Evolutionary conservation across 2,888 invertebrate species (phyloP), one percentile per base, ranked within the genome.

Genomic region (Julus scandinavius): DNA sequence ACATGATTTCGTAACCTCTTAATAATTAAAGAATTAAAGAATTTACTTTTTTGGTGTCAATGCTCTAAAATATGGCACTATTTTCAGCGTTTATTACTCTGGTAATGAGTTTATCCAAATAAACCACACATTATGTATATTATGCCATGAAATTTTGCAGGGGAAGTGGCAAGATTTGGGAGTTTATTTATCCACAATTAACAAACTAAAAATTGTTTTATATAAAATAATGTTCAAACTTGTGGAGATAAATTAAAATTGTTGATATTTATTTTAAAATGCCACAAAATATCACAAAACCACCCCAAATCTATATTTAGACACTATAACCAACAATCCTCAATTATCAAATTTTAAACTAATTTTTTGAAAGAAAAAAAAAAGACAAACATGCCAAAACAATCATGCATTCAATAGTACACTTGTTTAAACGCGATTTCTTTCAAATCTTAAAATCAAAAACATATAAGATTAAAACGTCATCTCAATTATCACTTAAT

Each of bases 251-350:
- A 80, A 80, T 13, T 38, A 80, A 80, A 80, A 38, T 80, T 72
- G 29, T 29, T 80, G 38, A 80, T 80, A 38, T 80, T 80, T 80
- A 80, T 80, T 80, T 45, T 80, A 80, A 80, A 80, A 80, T 80
- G 38, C 80, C 38, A 38, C 80, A 80, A 80, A 80, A 80, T 80
- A 80, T 80, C 40, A 80, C 80, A 80, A 80, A 80, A 80, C 80
- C 38, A 80, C 80, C 38, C 38, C 80, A 80, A 80, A 80, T 38
- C 80, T 80, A 80, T 29, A 80, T 80, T 80, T 80, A 80, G 80
- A 80, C 80, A 38, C 80, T 9, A 80, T 80, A 80, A 80, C 80
- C 80, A 80, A 80, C 80, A 80, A 38, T 80, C 80, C 80, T 80
- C 80, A 80, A 38, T 80, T 80, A 80, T 80, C 38, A 13, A 38